These are phyloP conservation scores for Caenorhabditis virilis DNA, from an alignment of 2,888 invertebrate genomes.

Conservation along the genomic window DNA sequence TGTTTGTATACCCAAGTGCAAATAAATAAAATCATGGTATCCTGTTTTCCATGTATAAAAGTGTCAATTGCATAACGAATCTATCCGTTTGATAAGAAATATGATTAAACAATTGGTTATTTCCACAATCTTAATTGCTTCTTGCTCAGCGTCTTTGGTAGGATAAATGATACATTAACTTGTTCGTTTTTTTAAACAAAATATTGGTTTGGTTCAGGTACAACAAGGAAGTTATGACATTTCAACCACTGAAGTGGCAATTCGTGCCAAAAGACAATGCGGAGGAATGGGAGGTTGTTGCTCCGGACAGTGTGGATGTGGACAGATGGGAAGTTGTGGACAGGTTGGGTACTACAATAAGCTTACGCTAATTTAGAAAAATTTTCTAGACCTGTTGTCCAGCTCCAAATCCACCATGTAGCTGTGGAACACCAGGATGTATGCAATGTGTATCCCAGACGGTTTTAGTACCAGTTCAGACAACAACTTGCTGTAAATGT, in stretches of 20 bases:
- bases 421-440: slow-evolving; percentile 47
- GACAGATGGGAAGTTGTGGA: slow-evolving; percentile 37
- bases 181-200: not conserved
- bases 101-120: not conserved
- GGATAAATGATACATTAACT: no score
- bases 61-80: no score
- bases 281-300: slow-evolving; percentile 52
- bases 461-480: slow-evolving; percentile 46
- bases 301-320: slow-evolving; percentile 36
- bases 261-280: slow-evolving; percentile 50
- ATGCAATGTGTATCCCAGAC: slow-evolving; percentile 44
- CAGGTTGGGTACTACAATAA: no score
- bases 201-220: not conserved
- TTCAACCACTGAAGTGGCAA: slow-evolving; percentile 30
- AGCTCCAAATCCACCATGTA: slow-evolving; percentile 44
- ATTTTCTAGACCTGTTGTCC: slow-evolving; percentile 39
- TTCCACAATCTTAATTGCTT: not conserved
- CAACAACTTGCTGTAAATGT: slow-evolving; percentile 54
- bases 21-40: no score
- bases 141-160: not conserved
- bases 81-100: not conserved
- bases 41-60: no score
- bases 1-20: no score
- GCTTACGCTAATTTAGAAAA: slow-evolving; percentile 4
- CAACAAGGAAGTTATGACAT: not conserved